Base-by-base conservation (phyloP, 2,113 vertebrate species). In the Hippocampus barbouri region DNA sequence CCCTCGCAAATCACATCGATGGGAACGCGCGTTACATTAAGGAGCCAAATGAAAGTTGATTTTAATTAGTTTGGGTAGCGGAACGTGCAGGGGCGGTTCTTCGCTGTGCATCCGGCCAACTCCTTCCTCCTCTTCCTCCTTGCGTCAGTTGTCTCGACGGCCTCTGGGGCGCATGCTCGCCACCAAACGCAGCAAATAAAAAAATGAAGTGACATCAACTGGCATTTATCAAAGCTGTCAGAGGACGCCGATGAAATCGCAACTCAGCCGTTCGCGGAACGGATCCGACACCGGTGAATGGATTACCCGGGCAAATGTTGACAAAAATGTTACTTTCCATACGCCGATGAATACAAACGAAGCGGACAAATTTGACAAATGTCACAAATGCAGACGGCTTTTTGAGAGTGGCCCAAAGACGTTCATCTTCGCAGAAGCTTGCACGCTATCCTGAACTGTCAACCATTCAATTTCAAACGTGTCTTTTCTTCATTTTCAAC, bases 181-280 rank as follows among this genome's bases (percentile, higher is more conserved):
- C 54, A 18, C 27, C 6, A 15, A 63, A 69, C 71, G 64, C 45
- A 66, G 51, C 57, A 53, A 70, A 80, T 47, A 64, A 79, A 71
- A 71, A 30, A 70, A 5, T 38, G 54, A 68, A 18, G 67, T 62
- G n/a, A 62, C 16, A 68, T 9, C 63, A 64, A 61, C 38, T 41
- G 62, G 45, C 66, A 70, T 75, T 59, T 62, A 63, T 69, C 51
- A 62, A 41, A 47, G 66, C 72, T 80, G 70, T 60, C 70, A 56
- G 38, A 65, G 69, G 15, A 72, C 45, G 49, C 68, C 79, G 45
- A 82, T 71, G 80, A 71, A 88, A 82, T 83, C 69, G 77, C 66
- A 30, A 53, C 53, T 74, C 68, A 23, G 59, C 73, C 70, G 63
- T 62, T 80, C 74, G 25, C 60, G 2, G 34, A 40, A 62, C 11